Conservation (phyloP, 2,113 vertebrate species). For the Collichthys lucidus region DNA sequence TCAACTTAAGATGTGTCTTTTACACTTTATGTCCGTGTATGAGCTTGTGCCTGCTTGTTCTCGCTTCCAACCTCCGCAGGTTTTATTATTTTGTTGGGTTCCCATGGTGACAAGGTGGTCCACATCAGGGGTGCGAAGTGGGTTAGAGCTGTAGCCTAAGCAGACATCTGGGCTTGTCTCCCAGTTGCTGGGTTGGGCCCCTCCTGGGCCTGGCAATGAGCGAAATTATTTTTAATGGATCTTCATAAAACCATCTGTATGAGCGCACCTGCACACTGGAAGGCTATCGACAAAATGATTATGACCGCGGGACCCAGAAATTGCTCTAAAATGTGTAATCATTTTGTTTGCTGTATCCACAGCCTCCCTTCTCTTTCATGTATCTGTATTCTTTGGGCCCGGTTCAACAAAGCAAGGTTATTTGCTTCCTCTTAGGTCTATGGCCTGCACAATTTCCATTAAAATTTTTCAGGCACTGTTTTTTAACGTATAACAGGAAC, state of each 20-base stretch:
- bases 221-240: constrained; percentile 88
- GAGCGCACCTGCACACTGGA: constrained; percentile 85
- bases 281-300: constrained; percentile 86
- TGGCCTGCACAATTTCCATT: constrained; percentile 69
- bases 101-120: constrained; percentile 72
- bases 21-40: neutral
- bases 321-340: constrained; percentile 85
- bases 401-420: constrained; percentile 70
- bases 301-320: constrained; percentile 82
- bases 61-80: constrained; percentile 31
- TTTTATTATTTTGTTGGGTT: constrained; percentile 61
- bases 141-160: constrained; percentile 61
- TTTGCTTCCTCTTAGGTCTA: constrained; percentile 56
- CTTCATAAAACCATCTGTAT: constrained; percentile 88
- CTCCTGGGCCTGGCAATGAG: constrained; percentile 83
- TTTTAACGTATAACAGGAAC: constrained; percentile 49
- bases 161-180: constrained; percentile 75
- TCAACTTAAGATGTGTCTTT: constrained; percentile 27
- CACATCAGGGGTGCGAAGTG: constrained; percentile 46
- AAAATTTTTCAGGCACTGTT: constrained; percentile 69
- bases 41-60: neutral
- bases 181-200: constrained; percentile 75
- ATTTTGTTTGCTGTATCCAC: constrained; percentile 82
- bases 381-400: constrained; percentile 71
- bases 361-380: constrained; percentile 62